These are phyloP conservation scores for Eulemur macaco DNA, from an alignment of 2,113 vertebrate species.

Conservation along the genomic window DNA sequence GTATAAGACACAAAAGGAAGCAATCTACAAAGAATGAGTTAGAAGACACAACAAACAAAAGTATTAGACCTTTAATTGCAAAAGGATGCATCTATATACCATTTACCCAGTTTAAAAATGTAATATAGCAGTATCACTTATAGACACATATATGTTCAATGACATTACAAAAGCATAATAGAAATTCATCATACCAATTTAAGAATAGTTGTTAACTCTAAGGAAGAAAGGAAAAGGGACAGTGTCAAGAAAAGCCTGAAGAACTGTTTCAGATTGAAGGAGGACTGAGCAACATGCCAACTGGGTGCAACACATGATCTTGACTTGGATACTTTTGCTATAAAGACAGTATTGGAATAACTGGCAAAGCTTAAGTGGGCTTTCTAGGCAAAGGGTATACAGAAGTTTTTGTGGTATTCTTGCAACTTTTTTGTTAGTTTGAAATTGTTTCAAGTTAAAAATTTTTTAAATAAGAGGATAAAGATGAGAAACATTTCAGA, in stretches of 20 bases:
- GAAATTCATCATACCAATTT: neutral
- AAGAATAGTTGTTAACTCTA: neutral
- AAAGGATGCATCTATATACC: neutral
- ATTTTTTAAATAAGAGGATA: neutral
- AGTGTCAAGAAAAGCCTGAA: neutral
- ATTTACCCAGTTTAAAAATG: neutral
- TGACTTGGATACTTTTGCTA: neutral
- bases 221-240: neutral
- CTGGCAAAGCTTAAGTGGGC: neutral
- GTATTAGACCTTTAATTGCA: neutral
- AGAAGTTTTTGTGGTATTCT: conserved; percentile 9
- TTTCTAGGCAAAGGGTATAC: neutral
- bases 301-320: neutral
- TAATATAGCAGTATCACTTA: neutral
- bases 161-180: neutral
- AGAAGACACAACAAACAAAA: neutral
- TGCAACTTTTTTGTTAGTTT: neutral
- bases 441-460: neutral
- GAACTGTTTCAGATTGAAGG: neutral
- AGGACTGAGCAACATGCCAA: neutral
- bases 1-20: neutral
- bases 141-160: neutral
- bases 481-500: neutral
- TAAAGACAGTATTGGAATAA: conserved; percentile 13
- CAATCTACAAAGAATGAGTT: neutral